phyloP scores from a whole-genome alignment of 2,888 invertebrate genomes.

The Ryuthela nishihirai region DNA sequence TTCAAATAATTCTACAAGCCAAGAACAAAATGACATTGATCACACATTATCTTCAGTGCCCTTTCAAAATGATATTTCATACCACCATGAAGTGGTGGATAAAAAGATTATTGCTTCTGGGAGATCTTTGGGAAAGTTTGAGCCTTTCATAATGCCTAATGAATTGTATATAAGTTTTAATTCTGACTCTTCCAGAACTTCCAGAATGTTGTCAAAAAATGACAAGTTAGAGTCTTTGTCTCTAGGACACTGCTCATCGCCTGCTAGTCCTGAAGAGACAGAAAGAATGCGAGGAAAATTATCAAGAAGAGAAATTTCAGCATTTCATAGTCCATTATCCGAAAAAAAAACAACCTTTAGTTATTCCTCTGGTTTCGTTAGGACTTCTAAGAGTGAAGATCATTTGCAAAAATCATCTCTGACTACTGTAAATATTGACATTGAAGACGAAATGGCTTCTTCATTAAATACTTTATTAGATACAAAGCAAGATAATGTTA shows the following conservation, averaged over 20 bases:
- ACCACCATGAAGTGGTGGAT: no score
- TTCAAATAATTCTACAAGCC: no score
- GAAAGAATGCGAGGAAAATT: conserved; percentile 28
- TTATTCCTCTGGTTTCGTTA: conserved; percentile 63
- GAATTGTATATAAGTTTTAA: conserved; percentile 31
- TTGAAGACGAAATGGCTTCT: conserved; percentile 89
- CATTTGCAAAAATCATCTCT: conserved; percentile 77
- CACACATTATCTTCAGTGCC: no score
- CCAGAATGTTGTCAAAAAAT: conserved; percentile 12
- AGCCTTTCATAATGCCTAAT: conserved; percentile 32
- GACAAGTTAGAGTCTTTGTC: conserved; percentile 21
- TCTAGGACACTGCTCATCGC: conserved; percentile 39
- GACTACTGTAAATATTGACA: conserved; percentile 83
- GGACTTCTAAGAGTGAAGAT: conserved; percentile 88
- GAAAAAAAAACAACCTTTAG: conserved; percentile 41
- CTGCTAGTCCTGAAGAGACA: conserved; percentile 41
- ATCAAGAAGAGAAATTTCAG: conserved; percentile 33
- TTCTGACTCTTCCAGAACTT: conserved; percentile 15
- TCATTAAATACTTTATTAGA: conserved; percentile 86
- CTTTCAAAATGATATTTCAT: no score
- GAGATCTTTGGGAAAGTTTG: no score
- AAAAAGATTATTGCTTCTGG: no score
- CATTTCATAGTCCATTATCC: conserved; percentile 40
- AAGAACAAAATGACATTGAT: no score
- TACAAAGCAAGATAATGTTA: conserved; percentile 54